Percentiles rank a stretch among this genome's conserved stretches.
These are phyloP conservation scores for Centropus bengalensis DNA, from an alignment of 2,113 vertebrate species.

Conservation along the genomic window DNA sequence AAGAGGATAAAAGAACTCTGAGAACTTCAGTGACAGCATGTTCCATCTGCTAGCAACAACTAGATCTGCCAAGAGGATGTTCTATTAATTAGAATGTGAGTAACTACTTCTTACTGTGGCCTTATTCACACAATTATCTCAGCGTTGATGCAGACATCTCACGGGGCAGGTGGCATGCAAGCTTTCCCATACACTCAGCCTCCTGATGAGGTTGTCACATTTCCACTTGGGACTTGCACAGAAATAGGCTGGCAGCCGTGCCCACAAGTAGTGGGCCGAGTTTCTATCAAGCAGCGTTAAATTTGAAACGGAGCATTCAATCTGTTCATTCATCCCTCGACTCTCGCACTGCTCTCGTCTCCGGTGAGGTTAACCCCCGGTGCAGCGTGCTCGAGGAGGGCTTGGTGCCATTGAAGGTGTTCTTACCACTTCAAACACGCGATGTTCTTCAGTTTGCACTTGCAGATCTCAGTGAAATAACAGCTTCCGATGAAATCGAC, in stretches of 20 bases:
- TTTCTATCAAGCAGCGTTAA: neutral
- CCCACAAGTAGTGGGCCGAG: neutral
- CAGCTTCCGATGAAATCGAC: conserved; percentile 95
- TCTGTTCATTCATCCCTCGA: neutral
- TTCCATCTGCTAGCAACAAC: conserved; percentile 52
- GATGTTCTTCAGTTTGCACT: conserved; percentile 94
- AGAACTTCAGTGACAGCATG: conserved; percentile 4
- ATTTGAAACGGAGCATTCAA: neutral
- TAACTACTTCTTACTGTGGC: conserved; percentile 34
- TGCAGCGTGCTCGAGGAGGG: neutral
- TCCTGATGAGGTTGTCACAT: neutral
- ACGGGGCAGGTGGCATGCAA: conserved; percentile 12
- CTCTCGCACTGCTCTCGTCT: neutral
- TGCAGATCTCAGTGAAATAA: conserved; percentile 93
- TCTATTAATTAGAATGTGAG: conserved; percentile 58
- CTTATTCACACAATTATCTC: neutral
- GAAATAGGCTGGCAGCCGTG: neutral
- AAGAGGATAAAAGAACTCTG: conserved; percentile 47
- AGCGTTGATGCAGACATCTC: neutral
- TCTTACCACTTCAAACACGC: conserved; percentile 95
- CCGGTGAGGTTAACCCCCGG: fast-evolving
- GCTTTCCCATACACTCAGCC: neutral
- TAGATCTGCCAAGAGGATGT: conserved; percentile 39
- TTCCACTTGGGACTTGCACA: neutral
- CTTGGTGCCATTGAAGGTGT: fast-evolving